phyloP scores from a whole-genome alignment of 2,797 vertebrate genomes.

The Melanotaenia boesemani region DNA sequence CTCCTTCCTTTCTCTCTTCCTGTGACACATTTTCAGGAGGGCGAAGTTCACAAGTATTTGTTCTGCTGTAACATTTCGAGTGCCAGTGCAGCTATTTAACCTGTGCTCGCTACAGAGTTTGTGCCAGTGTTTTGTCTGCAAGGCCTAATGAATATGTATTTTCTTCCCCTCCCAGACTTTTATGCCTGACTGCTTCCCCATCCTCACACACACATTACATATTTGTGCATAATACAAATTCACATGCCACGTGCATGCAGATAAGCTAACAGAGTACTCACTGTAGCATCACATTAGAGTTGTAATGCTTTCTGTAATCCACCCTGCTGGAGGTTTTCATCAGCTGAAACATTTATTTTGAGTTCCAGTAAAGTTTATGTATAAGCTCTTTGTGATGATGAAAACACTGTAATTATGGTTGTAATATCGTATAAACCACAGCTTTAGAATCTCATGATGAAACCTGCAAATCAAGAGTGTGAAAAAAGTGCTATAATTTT shows the following conservation, averaged over 20 bases:
- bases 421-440: neutral
- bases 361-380: conserved; percentile 2
- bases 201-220: conserved; percentile 1
- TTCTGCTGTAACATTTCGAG: conserved; percentile 24
- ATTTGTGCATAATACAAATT: conserved; percentile 3
- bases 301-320: conserved; percentile 5
- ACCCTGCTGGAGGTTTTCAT: conserved; percentile 1
- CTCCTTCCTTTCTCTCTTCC: conserved; percentile 10
- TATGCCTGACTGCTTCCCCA: conserved; percentile 39
- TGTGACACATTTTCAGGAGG: conserved; percentile 21
- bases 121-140: conserved; percentile 57
- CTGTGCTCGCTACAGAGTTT: conserved; percentile 22
- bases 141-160: conserved; percentile 70
- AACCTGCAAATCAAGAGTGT: neutral
- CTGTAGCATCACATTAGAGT: neutral
- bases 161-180: conserved; percentile 5
- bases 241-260: conserved; percentile 5
- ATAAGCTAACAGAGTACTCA: conserved; percentile 7
- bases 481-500: neutral
- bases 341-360: neutral
- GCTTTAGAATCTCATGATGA: neutral
- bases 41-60: conserved; percentile 39
- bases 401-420: conserved; percentile 10
- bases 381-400: conserved; percentile 8
- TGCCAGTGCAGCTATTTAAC: conserved; percentile 39